phyloP scores from a whole-genome alignment of 2,888 invertebrate species.

The Chaetogeoica ovagalla region DNA sequence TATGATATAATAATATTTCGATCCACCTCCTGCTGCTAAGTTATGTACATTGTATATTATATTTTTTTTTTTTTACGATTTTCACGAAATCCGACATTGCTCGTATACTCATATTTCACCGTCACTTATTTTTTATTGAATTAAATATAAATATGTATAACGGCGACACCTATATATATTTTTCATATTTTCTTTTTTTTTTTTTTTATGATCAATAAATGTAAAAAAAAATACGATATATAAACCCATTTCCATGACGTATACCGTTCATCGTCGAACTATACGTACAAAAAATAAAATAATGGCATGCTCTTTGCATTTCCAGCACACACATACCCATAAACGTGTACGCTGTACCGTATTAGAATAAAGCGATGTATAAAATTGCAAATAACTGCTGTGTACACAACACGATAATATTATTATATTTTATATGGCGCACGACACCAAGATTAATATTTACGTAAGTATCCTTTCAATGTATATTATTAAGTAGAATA shows the following conservation, averaged over 20 bases:
- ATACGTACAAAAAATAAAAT: conserved; percentile 12
- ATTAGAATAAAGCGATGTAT: conserved; percentile 15
- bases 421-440: conserved; percentile 6
- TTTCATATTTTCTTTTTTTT: not conserved
- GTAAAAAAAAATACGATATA: no score
- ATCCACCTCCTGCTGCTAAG: no score
- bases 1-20: no score
- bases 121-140: no score
- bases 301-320: not conserved
- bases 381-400: conserved; percentile 9
- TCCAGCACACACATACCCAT: not conserved
- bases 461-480: not conserved
- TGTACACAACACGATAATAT: not conserved
- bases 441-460: conserved; percentile 30
- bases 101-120: no score
- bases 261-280: no score
- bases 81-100: no score
- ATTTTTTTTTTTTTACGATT: no score
- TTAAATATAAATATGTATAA: not conserved
- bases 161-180: not conserved
- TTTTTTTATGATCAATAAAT: no score
- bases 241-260: no score
- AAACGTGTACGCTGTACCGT: not conserved
- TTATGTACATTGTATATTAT: no score
- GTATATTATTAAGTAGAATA: not conserved